phyloP scores from a whole-genome alignment of 2,888 invertebrate genomes.

The Globia sparganii region DNA sequence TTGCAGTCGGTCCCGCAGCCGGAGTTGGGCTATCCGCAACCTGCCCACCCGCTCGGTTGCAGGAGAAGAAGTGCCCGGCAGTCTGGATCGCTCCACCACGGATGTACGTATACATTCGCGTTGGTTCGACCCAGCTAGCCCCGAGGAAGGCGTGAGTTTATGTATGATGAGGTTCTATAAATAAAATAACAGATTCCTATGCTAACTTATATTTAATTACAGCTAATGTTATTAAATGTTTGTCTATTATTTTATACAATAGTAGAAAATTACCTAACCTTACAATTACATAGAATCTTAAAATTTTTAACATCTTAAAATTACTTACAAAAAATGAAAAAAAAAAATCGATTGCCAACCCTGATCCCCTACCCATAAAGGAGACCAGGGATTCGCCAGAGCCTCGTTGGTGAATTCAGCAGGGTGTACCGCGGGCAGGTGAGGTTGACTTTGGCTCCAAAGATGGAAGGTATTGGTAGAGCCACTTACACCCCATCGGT shows the following conservation, averaged over 20 bases:
- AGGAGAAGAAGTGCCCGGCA: too few species aligned
- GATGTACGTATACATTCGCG: too few species aligned
- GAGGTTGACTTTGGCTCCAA: neutral
- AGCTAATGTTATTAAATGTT: too few species aligned
- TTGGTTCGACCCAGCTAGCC: too few species aligned
- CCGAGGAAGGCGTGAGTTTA: too few species aligned
- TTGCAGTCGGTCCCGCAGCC: too few species aligned
- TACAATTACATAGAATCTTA: conserved; percentile 10
- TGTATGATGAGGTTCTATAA: neutral
- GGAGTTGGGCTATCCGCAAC: too few species aligned
- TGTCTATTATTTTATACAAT: too few species aligned
- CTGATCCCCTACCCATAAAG: neutral
- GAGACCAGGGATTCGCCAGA: conserved; percentile 21
- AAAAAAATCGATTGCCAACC: neutral
- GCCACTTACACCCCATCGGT: neutral
- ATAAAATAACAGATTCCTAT: conserved; percentile 5
- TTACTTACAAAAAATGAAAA: neutral
- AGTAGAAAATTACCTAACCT: conserved; percentile 4
- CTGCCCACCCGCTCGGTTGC: too few species aligned
- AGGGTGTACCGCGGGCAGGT: conserved; percentile 7
- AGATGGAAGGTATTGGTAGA: neutral
- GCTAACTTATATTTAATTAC: conserved; percentile 5
- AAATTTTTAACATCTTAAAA: neutral
- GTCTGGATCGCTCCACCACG: too few species aligned
- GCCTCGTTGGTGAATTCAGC: conserved; percentile 25